These are phyloP conservation scores for Drosophila orena DNA, from an alignment of 1,140 invertebrate genomes.

Conservation along the genomic window DNA sequence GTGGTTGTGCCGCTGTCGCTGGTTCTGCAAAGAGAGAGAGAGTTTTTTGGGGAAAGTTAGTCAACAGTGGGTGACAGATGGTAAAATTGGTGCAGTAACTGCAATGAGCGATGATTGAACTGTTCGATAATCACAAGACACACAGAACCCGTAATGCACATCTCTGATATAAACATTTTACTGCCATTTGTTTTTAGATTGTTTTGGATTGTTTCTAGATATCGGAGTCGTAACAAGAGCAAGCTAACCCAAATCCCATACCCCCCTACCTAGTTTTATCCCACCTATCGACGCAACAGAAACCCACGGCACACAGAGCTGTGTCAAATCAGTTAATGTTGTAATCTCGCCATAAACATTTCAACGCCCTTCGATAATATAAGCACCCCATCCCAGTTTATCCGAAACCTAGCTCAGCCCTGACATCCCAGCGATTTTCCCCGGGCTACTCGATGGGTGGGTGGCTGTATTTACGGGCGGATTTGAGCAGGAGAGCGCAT, in stretches of 20 bases:
- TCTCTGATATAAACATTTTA: no score
- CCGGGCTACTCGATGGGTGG: background rate
- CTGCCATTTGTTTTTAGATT: no score
- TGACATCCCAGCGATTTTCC: constrained; percentile 11
- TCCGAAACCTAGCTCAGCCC: constrained; percentile 10
- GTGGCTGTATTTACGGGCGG: background rate
- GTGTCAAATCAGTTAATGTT: constrained; percentile 43
- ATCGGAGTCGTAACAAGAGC: no score
- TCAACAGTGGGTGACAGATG: constrained; percentile 22
- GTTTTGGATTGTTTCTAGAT: no score
- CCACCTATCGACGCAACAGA: constrained; percentile 14
- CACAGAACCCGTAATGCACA: background rate
- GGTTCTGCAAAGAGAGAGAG: constrained; percentile 74
- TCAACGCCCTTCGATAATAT: constrained; percentile 49
- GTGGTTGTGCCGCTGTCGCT: constrained; percentile 40
- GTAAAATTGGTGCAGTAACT: no score
- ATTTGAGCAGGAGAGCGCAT: background rate
- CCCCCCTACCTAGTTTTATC: constrained; percentile 6
- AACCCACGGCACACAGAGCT: constrained; percentile 9
- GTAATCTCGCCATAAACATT: constrained; percentile 48
- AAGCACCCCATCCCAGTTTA: background rate
- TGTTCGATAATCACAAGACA: background rate
- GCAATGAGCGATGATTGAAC: no score
- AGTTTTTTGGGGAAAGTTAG: constrained; percentile 79
- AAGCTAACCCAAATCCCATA: constrained; percentile 10